Percentiles rank a stretch among this genome's conserved stretches.
Evolutionary conservation across 2,113 vertebrate genomes (phyloP).

Genomic region (Ploceus nigricollis): DNA sequence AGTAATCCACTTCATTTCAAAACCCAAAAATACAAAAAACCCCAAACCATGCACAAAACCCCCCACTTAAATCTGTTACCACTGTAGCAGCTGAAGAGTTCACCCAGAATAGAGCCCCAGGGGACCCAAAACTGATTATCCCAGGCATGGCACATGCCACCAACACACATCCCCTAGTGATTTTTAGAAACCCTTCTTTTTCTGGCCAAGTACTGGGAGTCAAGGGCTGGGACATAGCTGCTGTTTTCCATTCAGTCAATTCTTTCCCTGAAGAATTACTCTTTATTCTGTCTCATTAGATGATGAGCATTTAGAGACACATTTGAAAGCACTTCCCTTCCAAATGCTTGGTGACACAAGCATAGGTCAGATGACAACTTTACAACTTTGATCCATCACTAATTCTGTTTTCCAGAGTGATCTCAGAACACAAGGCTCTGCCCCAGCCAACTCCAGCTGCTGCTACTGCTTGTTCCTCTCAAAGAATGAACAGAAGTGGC

Average conservation of each 20-base stretch:
- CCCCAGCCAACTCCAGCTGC: neutral
- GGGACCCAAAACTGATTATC: neutral
- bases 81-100: neutral
- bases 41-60: fast-evolving
- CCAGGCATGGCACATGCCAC: neutral
- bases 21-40: neutral
- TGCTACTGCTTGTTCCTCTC: neutral
- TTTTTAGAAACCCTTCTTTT: neutral
- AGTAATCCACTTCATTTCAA: neutral
- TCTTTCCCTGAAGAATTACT: neutral
- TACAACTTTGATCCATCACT: neutral
- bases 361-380: neutral
- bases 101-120: neutral
- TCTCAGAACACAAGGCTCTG: neutral
- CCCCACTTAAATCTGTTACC: neutral
- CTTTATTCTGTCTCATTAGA: neutral
- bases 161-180: neutral
- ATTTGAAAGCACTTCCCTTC: neutral
- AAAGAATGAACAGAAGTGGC: neutral
- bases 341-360: neutral
- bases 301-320: neutral
- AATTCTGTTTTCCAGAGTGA: conserved; percentile 21
- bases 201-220: neutral
- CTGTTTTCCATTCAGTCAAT: neutral
- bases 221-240: neutral